These are phyloP conservation scores for Ophiodon elongatus DNA, from an alignment of 2,113 vertebrate genomes.

Conservation along the genomic window DNA sequence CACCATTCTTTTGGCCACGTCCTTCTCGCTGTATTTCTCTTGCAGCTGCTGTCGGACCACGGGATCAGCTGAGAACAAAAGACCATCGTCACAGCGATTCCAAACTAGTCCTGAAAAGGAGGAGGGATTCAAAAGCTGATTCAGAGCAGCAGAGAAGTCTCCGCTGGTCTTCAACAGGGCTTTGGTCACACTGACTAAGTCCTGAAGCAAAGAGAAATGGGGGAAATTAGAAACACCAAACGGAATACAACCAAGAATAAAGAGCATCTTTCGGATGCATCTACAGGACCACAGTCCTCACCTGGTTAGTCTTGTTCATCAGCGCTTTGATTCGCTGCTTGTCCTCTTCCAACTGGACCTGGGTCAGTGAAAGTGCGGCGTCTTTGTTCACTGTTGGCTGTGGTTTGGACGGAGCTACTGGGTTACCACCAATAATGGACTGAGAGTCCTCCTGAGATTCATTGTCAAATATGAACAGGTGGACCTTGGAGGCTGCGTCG, in stretches of 20 bases:
- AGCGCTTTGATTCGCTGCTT: slow-evolving; percentile 80
- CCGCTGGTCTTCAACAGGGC: slow-evolving; percentile 92
- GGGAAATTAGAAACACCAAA: neutral
- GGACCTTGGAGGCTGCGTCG: slow-evolving; percentile 50
- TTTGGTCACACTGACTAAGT: slow-evolving; percentile 89
- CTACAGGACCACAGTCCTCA: neutral
- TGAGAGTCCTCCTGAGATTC: slow-evolving; percentile 75
- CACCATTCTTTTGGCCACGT: slow-evolving; percentile 69
- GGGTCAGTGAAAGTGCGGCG: slow-evolving; percentile 54
- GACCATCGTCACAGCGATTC: slow-evolving; percentile 70
- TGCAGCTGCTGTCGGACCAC: slow-evolving; percentile 51
- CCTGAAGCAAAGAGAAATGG: slow-evolving; percentile 42
- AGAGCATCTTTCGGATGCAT: neutral
- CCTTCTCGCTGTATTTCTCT: slow-evolving; percentile 75
- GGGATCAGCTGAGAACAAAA: slow-evolving; percentile 64
- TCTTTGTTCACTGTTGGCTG: neutral
- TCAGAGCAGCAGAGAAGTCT: slow-evolving; percentile 83
- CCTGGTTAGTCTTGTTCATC: slow-evolving; percentile 86
- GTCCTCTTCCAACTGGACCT: slow-evolving; percentile 72
- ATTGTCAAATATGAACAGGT: slow-evolving; percentile 79
- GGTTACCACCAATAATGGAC: neutral
- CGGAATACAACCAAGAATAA: neutral
- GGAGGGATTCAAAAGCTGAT: slow-evolving; percentile 77
- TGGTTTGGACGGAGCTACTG: neutral
- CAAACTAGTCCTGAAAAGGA: slow-evolving; percentile 55